These are phyloP conservation scores for Triplophysa dalaica DNA, from an alignment of 2,113 vertebrate species.

Conservation along the genomic window DNA sequence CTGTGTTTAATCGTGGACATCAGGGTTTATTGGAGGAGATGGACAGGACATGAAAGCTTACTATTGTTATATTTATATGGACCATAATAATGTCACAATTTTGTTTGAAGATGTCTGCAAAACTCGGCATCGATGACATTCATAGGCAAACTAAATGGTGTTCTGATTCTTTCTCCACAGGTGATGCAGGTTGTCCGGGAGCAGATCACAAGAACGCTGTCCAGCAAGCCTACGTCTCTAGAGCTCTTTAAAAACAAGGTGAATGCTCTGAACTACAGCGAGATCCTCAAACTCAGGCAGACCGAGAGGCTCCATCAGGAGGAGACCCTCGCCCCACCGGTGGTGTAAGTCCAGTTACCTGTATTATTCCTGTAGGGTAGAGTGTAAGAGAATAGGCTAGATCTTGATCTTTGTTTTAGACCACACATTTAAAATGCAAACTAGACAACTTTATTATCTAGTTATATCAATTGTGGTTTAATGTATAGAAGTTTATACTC, in stretches of 20 bases:
- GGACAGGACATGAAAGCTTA: background rate
- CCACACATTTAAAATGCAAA: too few relatives aligned
- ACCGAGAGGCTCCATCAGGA: slow-evolving; percentile 94
- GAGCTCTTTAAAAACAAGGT: slow-evolving; percentile 95
- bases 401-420: too few relatives aligned
- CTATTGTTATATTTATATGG: background rate
- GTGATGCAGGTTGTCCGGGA: slow-evolving; percentile 98
- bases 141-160: background rate
- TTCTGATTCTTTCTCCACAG: slow-evolving; percentile 56
- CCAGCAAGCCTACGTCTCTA: slow-evolving; percentile 88
- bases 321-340: slow-evolving; percentile 87
- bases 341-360: slow-evolving; percentile 80
- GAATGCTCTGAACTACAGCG: slow-evolving; percentile 87
- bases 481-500: too few relatives aligned
- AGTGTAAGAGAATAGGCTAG: too few relatives aligned
- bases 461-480: too few relatives aligned
- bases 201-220: slow-evolving; percentile 91
- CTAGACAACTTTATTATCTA: too few relatives aligned
- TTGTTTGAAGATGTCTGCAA: too few relatives aligned
- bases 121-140: too few relatives aligned
- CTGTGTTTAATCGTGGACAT: slow-evolving; percentile 21
- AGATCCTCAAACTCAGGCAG: slow-evolving; percentile 94
- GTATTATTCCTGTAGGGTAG: too few relatives aligned
- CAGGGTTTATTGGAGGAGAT: slow-evolving; percentile 18
- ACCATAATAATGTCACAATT: background rate